Conservation (phyloP, 2,888 invertebrate genomes). For the Tryphoninae sp. region DNA sequence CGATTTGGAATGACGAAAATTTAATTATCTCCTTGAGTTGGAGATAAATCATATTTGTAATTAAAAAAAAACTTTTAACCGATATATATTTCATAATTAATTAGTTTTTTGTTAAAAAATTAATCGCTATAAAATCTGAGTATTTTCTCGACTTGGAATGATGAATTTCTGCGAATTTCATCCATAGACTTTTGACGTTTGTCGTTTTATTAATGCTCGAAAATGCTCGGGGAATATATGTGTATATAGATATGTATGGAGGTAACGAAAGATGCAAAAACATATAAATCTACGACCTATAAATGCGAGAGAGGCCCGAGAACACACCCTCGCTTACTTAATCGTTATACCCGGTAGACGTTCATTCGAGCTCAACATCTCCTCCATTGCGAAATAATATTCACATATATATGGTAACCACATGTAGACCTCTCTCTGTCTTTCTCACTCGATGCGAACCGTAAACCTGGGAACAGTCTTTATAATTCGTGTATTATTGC, state of each 20-base stretch:
- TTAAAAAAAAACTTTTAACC: too few species aligned
- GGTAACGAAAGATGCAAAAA: slow-evolving; percentile 6
- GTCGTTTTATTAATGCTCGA: neutral
- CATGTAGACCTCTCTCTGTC: neutral
- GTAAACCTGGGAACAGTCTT: slow-evolving; percentile 49
- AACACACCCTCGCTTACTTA: too few species aligned
- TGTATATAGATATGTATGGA: neutral
- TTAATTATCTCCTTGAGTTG: too few species aligned
- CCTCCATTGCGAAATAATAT: neutral
- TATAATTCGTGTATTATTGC: slow-evolving; percentile 41
- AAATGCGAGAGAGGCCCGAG: slow-evolving; percentile 14
- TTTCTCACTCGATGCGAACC: slow-evolving; percentile 31
- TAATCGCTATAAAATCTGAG: neutral
- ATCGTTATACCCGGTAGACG: too few species aligned
- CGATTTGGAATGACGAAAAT: too few species aligned
- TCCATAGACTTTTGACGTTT: neutral
- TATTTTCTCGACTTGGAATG: too few species aligned
- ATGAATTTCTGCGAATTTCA: neutral
- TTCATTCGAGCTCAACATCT: too few species aligned
- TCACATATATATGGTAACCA: slow-evolving; percentile 16
- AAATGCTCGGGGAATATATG: too few species aligned
- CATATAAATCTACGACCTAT: slow-evolving; percentile 47
- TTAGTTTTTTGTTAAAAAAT: neutral
- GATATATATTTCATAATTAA: neutral
- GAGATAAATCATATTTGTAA: too few species aligned